These are phyloP conservation scores for Hecatera dysodea DNA, from an alignment of 2,888 invertebrate species.

Conservation along the genomic window DNA sequence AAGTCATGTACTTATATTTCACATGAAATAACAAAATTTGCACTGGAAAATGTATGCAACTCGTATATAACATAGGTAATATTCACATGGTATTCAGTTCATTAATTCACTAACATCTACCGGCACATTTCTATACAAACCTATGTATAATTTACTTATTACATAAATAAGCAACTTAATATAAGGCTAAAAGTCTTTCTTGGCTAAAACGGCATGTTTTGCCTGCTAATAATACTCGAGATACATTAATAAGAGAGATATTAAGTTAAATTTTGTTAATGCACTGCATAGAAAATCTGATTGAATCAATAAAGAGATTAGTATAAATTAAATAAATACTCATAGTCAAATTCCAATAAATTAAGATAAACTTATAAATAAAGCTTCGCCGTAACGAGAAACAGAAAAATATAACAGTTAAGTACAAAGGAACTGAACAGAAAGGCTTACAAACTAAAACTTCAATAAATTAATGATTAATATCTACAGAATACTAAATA, in stretches of 20 bases:
- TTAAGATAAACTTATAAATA: conserved; percentile 68
- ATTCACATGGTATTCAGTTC: conserved; percentile 85
- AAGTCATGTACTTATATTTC: conserved; percentile 78
- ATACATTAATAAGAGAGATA: conserved; percentile 73
- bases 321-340: conserved; percentile 76
- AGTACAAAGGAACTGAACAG: conserved; percentile 83
- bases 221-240: conserved; percentile 84
- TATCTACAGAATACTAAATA: conserved; percentile 90
- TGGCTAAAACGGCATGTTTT: conserved; percentile 83
- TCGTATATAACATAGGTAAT: conserved; percentile 75
- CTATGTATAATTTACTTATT: conserved; percentile 74
- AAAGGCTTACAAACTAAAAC: conserved; percentile 81
- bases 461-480: conserved; percentile 88
- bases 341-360: conserved; percentile 72
- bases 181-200: conserved; percentile 87
- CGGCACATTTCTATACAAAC: conserved; percentile 80
- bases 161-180: conserved; percentile 86
- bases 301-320: conserved; percentile 65
- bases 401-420: conserved; percentile 71
- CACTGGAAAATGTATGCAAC: conserved; percentile 77
- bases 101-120: conserved; percentile 80
- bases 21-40: conserved; percentile 78
- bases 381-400: conserved; percentile 67
- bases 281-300: conserved; percentile 72
- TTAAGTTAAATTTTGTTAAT: conserved; percentile 71